These are phyloP conservation scores for Drosophila phalerata DNA, from an alignment of 2,888 invertebrate genomes.

Conservation along the genomic window DNA sequence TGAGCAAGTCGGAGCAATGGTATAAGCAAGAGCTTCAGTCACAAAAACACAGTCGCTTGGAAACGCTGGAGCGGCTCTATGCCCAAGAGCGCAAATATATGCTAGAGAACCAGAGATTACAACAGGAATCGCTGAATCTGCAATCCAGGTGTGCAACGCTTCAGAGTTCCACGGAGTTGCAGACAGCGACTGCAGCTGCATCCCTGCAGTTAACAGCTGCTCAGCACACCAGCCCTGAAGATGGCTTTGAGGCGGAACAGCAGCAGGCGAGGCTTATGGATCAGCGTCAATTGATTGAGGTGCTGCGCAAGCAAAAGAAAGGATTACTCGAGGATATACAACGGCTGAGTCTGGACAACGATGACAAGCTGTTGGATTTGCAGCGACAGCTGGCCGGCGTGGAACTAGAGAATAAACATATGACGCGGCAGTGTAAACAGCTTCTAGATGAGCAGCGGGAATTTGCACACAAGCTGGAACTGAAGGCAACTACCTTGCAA, in stretches of 20 bases:
- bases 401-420: slow-evolving; percentile 82
- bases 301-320: slow-evolving; percentile 83
- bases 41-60: slow-evolving; percentile 81
- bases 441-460: slow-evolving; percentile 70
- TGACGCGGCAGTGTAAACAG: slow-evolving; percentile 79
- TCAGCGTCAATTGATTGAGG: slow-evolving; percentile 80
- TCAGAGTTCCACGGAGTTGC: slow-evolving; percentile 58
- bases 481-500: slow-evolving; percentile 52
- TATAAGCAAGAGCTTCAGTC: slow-evolving; percentile 82
- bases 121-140: slow-evolving; percentile 79
- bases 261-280: slow-evolving; percentile 74
- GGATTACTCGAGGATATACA: slow-evolving; percentile 78
- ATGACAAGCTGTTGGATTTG: slow-evolving; percentile 73
- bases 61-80: slow-evolving; percentile 83
- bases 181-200: slow-evolving; percentile 12
- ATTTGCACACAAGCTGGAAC: slow-evolving; percentile 65
- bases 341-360: slow-evolving; percentile 74
- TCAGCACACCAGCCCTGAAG: neutral
- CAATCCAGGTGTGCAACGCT: slow-evolving; percentile 75
- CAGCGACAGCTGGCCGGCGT: slow-evolving; percentile 75
- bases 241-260: slow-evolving; percentile 74
- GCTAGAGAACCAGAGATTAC: slow-evolving; percentile 82
- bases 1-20: slow-evolving; percentile 84
- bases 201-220: neutral
- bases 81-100: slow-evolving; percentile 84